phyloP scores from a whole-genome alignment of 2,797 vertebrate genomes.

The Morelia viridis region DNA sequence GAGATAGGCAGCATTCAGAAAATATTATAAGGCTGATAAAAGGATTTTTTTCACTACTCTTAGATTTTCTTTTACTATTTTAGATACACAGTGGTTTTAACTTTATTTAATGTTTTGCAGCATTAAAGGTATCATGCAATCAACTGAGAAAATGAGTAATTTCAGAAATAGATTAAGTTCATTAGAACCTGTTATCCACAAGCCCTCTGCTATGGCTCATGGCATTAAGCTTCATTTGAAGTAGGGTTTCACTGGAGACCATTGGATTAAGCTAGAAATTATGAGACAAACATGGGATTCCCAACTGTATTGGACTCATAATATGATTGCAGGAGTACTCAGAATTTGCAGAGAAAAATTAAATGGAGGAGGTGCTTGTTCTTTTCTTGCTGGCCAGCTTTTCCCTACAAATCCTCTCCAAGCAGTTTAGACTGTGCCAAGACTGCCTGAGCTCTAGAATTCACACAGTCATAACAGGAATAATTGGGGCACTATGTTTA shows the following conservation, averaged over 20 bases:
- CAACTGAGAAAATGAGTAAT: slow-evolving; percentile 57
- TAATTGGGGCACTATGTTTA: neutral
- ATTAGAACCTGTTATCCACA: slow-evolving; percentile 14
- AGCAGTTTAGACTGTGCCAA: neutral
- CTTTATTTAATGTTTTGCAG: slow-evolving; percentile 78
- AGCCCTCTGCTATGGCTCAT: slow-evolving; percentile 8
- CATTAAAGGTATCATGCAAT: slow-evolving; percentile 83
- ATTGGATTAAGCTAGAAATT: neutral
- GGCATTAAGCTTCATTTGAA: slow-evolving; percentile 18
- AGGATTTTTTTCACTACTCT: slow-evolving; percentile 77
- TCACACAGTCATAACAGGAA: neutral
- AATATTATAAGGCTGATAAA: slow-evolving; percentile 77
- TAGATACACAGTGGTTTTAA: slow-evolving; percentile 47
- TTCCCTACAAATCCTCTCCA: neutral
- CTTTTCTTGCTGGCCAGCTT: neutral
- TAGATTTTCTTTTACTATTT: slow-evolving; percentile 62
- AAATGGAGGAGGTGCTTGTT: neutral
- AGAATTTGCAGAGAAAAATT: neutral
- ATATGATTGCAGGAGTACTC: neutral
- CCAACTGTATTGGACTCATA: neutral
- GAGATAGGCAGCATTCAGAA: slow-evolving; percentile 82
- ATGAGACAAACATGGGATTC: neutral
- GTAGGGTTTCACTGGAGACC: neutral
- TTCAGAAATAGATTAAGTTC: slow-evolving; percentile 43
- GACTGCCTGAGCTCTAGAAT: neutral